phyloP scores from a whole-genome alignment of 2,888 invertebrate species.

The Callosobruchus maculatus region DNA sequence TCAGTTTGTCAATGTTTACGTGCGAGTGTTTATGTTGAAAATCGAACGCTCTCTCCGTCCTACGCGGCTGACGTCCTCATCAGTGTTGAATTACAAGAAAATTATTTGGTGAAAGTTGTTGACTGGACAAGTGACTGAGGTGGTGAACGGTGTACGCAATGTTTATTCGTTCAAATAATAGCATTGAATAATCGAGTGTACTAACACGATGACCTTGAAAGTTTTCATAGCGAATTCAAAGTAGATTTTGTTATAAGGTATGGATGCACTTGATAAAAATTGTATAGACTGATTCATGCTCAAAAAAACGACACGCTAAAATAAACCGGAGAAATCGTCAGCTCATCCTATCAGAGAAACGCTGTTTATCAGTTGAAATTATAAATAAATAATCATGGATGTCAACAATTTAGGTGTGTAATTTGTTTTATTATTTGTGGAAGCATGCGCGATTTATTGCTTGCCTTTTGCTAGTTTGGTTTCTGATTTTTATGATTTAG shows the following conservation, averaged over 20 bases:
- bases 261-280: conserved; percentile 4
- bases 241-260: conserved; percentile 24
- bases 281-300: conserved; percentile 6
- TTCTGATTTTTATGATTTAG: neutral
- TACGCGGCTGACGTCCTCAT: neutral
- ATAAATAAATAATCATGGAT: conserved; percentile 37
- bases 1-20: conserved; percentile 6
- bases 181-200: neutral
- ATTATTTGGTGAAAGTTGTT: conserved; percentile 21
- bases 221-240: conserved; percentile 12
- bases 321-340: neutral
- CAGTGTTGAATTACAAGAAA: conserved; percentile 8
- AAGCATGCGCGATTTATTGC: conserved; percentile 18
- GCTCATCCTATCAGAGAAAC: conserved; percentile 8
- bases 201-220: conserved; percentile 9
- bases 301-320: neutral
- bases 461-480: conserved; percentile 4
- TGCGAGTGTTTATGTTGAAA: neutral
- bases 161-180: neutral
- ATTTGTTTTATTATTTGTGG: conserved; percentile 21
- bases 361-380: conserved; percentile 1
- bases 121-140: conserved; percentile 8
- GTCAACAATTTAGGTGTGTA: conserved; percentile 44
- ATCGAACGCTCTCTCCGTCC: conserved; percentile 1
- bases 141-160: neutral